phyloP scores from a whole-genome alignment of 2,888 invertebrate species.

The Ochropleura plecta region DNA sequence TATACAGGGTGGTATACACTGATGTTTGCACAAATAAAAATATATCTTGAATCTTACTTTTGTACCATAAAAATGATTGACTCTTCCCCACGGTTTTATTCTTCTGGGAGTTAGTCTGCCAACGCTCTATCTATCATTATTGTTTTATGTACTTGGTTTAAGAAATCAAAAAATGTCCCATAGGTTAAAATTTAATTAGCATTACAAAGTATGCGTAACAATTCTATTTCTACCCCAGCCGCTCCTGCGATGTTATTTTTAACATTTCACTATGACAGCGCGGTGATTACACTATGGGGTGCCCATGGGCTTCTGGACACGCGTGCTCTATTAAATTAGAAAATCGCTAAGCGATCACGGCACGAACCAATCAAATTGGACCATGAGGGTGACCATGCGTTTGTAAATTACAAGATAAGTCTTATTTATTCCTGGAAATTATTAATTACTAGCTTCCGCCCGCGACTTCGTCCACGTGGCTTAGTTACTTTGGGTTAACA shows the following conservation, averaged over 20 bases:
- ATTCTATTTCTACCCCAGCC: slow-evolving; percentile 32
- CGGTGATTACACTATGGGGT: slow-evolving; percentile 53
- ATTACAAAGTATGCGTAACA: slow-evolving; percentile 3
- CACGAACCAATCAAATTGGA: slow-evolving; percentile 74
- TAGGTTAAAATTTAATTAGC: background rate
- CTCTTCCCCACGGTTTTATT: background rate
- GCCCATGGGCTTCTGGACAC: slow-evolving; percentile 67
- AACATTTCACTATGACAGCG: slow-evolving; percentile 46
- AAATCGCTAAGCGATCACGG: slow-evolving; percentile 75
- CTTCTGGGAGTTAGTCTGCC: background rate
- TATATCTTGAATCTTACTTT: background rate
- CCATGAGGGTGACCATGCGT: slow-evolving; percentile 51
- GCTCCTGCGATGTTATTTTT: slow-evolving; percentile 53
- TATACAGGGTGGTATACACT: no score
- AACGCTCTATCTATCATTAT: no score
- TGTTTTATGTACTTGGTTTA: background rate
- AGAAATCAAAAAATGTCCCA: background rate
- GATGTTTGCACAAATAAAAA: no score
- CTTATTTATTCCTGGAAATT: background rate
- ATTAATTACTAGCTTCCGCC: no score
- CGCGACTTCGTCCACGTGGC: no score
- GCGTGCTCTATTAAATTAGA: slow-evolving; percentile 72
- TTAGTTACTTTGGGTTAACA: no score
- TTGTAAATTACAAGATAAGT: slow-evolving; percentile 16
- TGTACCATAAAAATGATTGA: background rate